Percentiles rank a stretch among this genome's conserved stretches.
Conservation (phyloP, 2,113 vertebrate genomes). For the Felis catus region DNA sequence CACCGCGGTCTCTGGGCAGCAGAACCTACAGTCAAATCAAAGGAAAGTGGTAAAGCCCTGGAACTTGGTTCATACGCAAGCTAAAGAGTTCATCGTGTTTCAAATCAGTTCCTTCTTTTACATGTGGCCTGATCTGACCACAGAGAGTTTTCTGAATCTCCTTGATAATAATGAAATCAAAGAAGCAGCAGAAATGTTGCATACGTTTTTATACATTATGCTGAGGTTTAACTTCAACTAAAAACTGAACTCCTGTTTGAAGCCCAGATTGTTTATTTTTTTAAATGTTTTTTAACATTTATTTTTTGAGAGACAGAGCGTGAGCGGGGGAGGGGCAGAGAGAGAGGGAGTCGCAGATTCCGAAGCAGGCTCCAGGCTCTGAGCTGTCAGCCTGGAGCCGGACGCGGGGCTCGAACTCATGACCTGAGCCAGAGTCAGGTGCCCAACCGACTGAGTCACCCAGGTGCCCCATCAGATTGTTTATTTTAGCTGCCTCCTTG, state of each 20-base stretch:
- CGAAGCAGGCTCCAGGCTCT: too few species aligned
- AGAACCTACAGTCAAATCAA: not conserved
- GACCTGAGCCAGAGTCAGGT: too few species aligned
- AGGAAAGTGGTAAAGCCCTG: not conserved
- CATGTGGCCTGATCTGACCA: not conserved
- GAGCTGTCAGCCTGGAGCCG: too few species aligned
- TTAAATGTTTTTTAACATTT: too few species aligned
- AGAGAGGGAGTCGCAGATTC: too few species aligned
- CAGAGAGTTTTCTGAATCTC: slow-evolving; percentile 18
- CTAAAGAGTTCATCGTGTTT: not conserved
- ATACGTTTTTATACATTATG: not conserved
- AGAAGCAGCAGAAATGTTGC: not conserved
- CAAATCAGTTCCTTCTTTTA: not conserved
- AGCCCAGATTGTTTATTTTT: not conserved
- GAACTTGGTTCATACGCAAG: not conserved
- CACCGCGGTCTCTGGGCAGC: not conserved
- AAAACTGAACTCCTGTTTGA: not conserved
- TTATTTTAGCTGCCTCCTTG: not conserved
- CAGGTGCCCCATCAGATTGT: too few species aligned
- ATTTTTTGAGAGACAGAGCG: too few species aligned
- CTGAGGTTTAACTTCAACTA: not conserved
- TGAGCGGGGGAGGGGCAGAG: too few species aligned
- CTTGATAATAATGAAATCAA: slow-evolving; percentile 37
- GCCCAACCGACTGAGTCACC: too few species aligned
- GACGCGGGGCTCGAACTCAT: too few species aligned